Evolutionary conservation across 2,797 vertebrate genomes (phyloP).

Genomic region (Peromyscus eremicus): DNA sequence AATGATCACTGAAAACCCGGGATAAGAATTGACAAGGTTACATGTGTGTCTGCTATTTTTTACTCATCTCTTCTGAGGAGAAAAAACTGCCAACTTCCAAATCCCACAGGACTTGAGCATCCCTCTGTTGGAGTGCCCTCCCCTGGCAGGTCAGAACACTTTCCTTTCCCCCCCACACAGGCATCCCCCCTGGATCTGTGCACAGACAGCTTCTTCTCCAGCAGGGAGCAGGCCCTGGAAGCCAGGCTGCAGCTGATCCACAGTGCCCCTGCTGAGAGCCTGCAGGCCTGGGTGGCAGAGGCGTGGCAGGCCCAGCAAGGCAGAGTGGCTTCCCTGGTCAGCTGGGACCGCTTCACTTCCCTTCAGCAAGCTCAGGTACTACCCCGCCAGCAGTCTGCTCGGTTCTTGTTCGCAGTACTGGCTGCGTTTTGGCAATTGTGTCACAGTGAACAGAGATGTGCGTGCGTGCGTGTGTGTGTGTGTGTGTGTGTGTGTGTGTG

Average conservation of each 20-base stretch:
- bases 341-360: slow-evolving; percentile 95
- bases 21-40: not conserved
- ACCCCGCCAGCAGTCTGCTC: not conserved
- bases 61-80: not conserved
- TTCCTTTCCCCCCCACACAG: slow-evolving; percentile 86
- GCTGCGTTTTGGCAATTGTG: not conserved
- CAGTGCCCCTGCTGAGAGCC: slow-evolving; percentile 87
- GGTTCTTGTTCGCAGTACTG: no score
- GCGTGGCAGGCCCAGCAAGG: slow-evolving; percentile 91
- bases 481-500: accelerated
- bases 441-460: no score
- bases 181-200: slow-evolving; percentile 94
- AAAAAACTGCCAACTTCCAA: not conserved
- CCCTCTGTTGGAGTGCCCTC: not conserved
- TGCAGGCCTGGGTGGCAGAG: slow-evolving; percentile 90
- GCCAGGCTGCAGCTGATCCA: slow-evolving; percentile 90
- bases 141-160: not conserved
- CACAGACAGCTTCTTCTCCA: slow-evolving; percentile 96
- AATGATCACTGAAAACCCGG: not conserved
- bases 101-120: not conserved
- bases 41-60: not conserved
- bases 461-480: accelerated
- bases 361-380: slow-evolving; percentile 90
- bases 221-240: slow-evolving; percentile 91
- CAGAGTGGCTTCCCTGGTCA: slow-evolving; percentile 90